phyloP scores from a whole-genome alignment of 2,797 vertebrate species.

The Helarctos malayanus region DNA sequence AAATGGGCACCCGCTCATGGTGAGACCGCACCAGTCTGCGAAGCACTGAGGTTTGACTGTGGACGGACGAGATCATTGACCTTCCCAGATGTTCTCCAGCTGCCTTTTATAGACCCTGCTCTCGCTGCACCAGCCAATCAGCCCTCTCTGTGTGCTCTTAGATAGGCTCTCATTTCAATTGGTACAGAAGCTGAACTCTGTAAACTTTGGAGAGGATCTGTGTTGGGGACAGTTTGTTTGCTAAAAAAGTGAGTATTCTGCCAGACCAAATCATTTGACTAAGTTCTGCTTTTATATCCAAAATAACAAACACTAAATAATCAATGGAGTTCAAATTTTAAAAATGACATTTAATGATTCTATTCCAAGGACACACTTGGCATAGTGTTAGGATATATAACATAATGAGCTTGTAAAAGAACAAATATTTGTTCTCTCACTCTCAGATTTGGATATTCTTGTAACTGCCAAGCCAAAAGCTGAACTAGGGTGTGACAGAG shows the following conservation, averaged over 20 bases:
- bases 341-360: background rate
- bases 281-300: conserved; percentile 40
- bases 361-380: background rate
- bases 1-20: conserved; percentile 90
- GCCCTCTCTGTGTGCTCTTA: conserved; percentile 36
- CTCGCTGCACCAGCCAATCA: conserved; percentile 81
- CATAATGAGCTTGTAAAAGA: background rate
- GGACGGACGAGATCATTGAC: background rate
- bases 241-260: background rate
- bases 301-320: conserved; percentile 31
- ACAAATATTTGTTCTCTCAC: background rate
- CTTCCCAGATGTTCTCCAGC: background rate
- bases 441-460: background rate
- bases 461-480: background rate
- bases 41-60: background rate
- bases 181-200: conserved; percentile 51
- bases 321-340: background rate
- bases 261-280: conserved; percentile 5
- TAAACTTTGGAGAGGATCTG: conserved; percentile 68
- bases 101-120: conserved; percentile 86
- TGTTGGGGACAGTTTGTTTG: conserved; percentile 34
- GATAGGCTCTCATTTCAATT: conserved; percentile 44
- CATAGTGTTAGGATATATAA: background rate
- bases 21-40: background rate
- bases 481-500: background rate